Base-by-base conservation (phyloP, 1,140 invertebrate genomes). In the Aleiodes sp. region DNA sequence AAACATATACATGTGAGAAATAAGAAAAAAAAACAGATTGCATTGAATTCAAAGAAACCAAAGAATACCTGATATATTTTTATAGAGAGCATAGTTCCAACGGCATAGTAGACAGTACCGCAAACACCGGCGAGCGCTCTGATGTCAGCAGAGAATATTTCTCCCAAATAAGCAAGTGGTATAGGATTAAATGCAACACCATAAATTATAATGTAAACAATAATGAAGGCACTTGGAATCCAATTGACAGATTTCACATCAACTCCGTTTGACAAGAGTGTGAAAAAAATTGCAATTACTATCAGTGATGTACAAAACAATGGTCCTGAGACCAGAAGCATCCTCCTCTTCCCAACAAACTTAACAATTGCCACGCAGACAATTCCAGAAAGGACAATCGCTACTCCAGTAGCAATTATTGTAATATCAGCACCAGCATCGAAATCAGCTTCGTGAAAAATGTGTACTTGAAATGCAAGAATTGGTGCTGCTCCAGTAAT, bases 401-500 rank as follows among this genome's bases (percentile, higher is more conserved):
- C 91, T 2, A 89, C 85, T 0, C 93, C 94, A 2, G 96, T 90
- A n/a, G 94, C 90, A 59, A 96, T 92, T 3, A 94, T 90, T 41
- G 90, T 89, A n/a, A 91, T 75, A 10, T 87, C 84, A 0, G 92
- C 85, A 10, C 91, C 84, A n/a, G n/a, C n/a, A 6, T 86, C 80
- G 63, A 90, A 92, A 24, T 93, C 94, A 19, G 94, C 92, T 21
- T 89, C 88, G 35, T 89, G 71, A 81, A 93, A 95, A 81, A 94
- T 95, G 16, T 88, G 86, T 2, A 91, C 90, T 0, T 94, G 92
- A 81, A 94, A 96, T 81, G 95, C 94, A 70, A 96, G 91, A 57
- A 97, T 90, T 2, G 94, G 94, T 78, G 96, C 91, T 41, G 94
- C 91, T 19, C 94, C 94, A 61, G 91, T 92, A 71, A 94, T 88